These are phyloP conservation scores for Syritta pipiens DNA, from an alignment of 2,888 invertebrate species.

Conservation along the genomic window DNA sequence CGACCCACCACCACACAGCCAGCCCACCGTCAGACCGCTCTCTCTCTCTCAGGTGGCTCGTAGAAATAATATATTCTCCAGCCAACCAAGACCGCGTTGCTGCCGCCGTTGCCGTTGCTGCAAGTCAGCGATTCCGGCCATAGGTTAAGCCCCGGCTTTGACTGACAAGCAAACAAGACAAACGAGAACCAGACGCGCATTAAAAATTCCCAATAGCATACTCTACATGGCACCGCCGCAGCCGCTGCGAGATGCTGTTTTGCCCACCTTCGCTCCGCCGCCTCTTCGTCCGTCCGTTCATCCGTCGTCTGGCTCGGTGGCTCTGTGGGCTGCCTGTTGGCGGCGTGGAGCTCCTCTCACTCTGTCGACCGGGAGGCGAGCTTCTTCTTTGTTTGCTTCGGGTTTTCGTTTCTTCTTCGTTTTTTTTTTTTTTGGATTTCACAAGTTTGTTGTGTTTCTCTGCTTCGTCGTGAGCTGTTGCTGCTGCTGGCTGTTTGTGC, in stretches of 20 bases:
- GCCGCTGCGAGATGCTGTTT: slow-evolving; percentile 15
- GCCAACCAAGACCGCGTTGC: slow-evolving; percentile 66
- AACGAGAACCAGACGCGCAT: slow-evolving; percentile 69
- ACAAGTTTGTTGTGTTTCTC: slow-evolving; percentile 30
- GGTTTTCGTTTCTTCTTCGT: slow-evolving; percentile 3
- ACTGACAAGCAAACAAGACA: slow-evolving; percentile 68
- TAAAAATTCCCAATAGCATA: slow-evolving; percentile 66
- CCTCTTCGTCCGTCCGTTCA: neutral
- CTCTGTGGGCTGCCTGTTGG: no score
- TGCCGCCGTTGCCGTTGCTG: slow-evolving; percentile 5
- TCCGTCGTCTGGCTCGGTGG: no score
- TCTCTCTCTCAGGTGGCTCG: slow-evolving; percentile 25
- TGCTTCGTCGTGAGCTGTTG: slow-evolving; percentile 31
- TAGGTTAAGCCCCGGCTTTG: slow-evolving; percentile 64
- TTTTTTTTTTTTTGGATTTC: slow-evolving; percentile 21
- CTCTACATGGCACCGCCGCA: neutral
- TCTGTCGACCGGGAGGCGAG: neutral
- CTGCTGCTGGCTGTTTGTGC: slow-evolving; percentile 51
- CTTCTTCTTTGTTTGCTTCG: slow-evolving; percentile 10
- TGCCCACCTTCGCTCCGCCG: slow-evolving; percentile 29
- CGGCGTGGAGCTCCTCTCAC: no score
- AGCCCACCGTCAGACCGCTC: neutral
- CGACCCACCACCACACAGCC: slow-evolving; percentile 47
- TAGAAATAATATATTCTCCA: slow-evolving; percentile 50
- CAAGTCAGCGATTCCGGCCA: slow-evolving; percentile 47